These are phyloP conservation scores for Numenius phaeopus DNA, from an alignment of 2,797 vertebrate species.

Conservation along the genomic window DNA sequence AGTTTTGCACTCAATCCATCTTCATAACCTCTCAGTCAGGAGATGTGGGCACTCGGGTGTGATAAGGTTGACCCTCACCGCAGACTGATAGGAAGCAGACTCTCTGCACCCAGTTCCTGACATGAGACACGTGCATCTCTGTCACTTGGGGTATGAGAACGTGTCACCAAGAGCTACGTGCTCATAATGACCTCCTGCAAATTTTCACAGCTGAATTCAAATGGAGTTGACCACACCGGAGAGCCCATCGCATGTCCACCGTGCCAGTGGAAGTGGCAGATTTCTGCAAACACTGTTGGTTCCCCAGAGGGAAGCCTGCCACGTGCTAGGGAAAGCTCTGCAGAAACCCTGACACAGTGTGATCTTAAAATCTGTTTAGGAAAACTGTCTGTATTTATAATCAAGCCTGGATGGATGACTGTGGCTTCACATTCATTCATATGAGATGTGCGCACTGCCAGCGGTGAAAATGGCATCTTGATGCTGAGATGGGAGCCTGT, in stretches of 20 bases:
- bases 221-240: background rate
- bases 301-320: background rate
- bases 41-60: background rate
- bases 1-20: background rate
- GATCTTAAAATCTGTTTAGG: background rate
- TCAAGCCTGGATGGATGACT: background rate
- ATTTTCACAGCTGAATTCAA: background rate
- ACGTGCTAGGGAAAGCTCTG: background rate
- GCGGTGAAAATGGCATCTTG: background rate
- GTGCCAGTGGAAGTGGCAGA: background rate
- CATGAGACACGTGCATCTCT: fast-evolving
- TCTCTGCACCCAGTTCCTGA: background rate
- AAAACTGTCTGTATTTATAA: background rate
- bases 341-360: background rate
- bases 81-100: background rate
- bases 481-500: background rate
- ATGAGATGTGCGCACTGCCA: background rate
- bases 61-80: background rate
- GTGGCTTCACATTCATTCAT: background rate
- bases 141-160: background rate
- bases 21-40: background rate
- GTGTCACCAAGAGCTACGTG: fast-evolving
- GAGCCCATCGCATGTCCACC: fast-evolving
- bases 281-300: background rate
- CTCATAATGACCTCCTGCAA: background rate